Evolutionary conservation across 1,140 invertebrate genomes (phyloP), one percentile per base, ranked within the genome.

Genomic region (Bombus cullumanus): DNA sequence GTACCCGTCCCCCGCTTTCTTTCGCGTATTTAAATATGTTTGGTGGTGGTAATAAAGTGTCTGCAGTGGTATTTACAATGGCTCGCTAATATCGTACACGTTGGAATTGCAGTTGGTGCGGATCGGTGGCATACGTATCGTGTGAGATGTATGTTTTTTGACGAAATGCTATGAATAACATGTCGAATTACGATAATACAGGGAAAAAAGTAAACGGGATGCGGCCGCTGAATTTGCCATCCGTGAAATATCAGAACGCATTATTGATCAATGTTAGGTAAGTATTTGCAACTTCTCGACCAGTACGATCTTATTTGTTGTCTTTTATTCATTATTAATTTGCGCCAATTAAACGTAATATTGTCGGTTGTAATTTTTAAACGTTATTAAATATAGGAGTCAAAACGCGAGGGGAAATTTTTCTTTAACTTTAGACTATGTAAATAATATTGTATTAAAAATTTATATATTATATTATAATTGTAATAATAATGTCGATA

Each of bases 181-280:
- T 85, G 68, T 64, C 76, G n/a, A 41, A 31, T 47, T 37, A 79
- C 47, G 18, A 41, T 31, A 37, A 18, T 18, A n/a, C 43, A 37
- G 41, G 25, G 4, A 37, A 43, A 41, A 47, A 34, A 5, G 41
- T 68, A 0, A 13, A 15, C 9, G 34, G 10, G 8, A 81, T 81
- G 79, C 34, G 37, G 3, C n/a, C 84, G 15, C 4, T 81, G 12
- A 69, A 66, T 37, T 43, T 68, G 12, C 18, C 59, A 31, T 6
- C 31, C 0, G 34, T n/a, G 28, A 80, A 68, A 28, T 34, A 25
- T 53, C 78, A 37, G 22, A 73, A 39, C 10, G 53, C 37, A 0
- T 18, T 81, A 13, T 66, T 43, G 0, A 43, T 85, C 59, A 75
- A 73, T 69, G 79, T 85, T 53, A 53, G 59, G 84, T 85, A 75